Evolutionary conservation across 2,888 invertebrate species (phyloP), one percentile per base, ranked within the genome.

Genomic region (Neoascia interrupta): DNA sequence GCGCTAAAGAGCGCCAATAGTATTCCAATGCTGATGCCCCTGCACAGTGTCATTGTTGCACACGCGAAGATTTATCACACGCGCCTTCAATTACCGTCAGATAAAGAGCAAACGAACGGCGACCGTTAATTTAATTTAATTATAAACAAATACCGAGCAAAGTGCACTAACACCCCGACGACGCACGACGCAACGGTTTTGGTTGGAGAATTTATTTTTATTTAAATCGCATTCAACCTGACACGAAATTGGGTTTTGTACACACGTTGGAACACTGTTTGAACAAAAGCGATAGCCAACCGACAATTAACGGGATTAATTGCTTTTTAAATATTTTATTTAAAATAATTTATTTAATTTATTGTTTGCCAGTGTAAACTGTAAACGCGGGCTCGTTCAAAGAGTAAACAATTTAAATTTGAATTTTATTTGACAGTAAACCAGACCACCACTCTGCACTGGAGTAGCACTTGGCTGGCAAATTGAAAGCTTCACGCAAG

Each of bases 1-100:
- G 83, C 75, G 79, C 84, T 82, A 23, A 85, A 81, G 58, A 85
- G 83, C 43, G 83, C 82, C 83, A 87, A 64, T 73, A 86, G 82
- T 87, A 87, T 87, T 85, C 88, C 87, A 85, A 86, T 83, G 73
- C 82, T 81, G 81, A 84, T 82, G 81, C 82, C 73, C 66, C 81
- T 81, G 73, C 47, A 82, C 19, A 81, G 81, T 82, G 82, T 79
- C 82, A 83, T 84, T 84, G 39, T 54, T 41, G 37, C 39, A 41
- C 19, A 21, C 37, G 15, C 36, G 21, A 28, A n/a, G 56, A 64
- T 76, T 69, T 75, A 75, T 69, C 58, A 70, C 69, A 15, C 68
- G 47, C 47, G 60, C 37, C 36, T 60, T 43, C 64, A 72, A 72
- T 66, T 64, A 76, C 76, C 47, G 53, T 68, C n/a, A 61, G 56